phyloP scores from a whole-genome alignment of 2,797 vertebrate genomes.

The Chelmon rostratus region DNA sequence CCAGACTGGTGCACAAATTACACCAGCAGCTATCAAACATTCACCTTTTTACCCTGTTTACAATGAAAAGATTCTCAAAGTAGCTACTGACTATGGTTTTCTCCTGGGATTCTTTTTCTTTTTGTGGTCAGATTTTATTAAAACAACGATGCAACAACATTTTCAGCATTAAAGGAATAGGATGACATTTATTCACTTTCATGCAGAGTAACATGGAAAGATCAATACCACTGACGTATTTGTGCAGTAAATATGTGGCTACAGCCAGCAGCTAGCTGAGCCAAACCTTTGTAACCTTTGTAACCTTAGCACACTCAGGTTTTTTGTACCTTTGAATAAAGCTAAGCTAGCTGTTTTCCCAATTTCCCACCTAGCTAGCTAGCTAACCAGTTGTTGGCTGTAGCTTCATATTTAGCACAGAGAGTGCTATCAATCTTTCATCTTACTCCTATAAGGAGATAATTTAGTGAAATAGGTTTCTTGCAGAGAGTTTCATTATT shows the following conservation, averaged over 20 bases:
- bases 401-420: not conserved
- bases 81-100: not conserved
- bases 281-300: too few relatives aligned
- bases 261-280: not conserved
- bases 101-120: not conserved
- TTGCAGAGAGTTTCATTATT: not conserved
- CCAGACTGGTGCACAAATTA: constrained; percentile 29
- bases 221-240: too few relatives aligned
- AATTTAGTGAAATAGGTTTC: too few relatives aligned
- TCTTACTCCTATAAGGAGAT: not conserved
- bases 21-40: constrained; percentile 19
- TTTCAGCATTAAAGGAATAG: not conserved
- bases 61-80: not conserved
- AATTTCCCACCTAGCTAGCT: too few relatives aligned
- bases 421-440: not conserved
- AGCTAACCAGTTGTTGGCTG: not conserved
- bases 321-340: too few relatives aligned
- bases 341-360: not conserved
- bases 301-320: too few relatives aligned
- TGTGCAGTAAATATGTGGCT: not conserved
- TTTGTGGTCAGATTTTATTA: not conserved
- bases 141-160: not conserved
- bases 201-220: too few relatives aligned
- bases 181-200: not conserved
- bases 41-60: constrained; percentile 18